Base-by-base conservation (phyloP, 2,113 vertebrate genomes). In the Antechinus stuartii region DNA sequence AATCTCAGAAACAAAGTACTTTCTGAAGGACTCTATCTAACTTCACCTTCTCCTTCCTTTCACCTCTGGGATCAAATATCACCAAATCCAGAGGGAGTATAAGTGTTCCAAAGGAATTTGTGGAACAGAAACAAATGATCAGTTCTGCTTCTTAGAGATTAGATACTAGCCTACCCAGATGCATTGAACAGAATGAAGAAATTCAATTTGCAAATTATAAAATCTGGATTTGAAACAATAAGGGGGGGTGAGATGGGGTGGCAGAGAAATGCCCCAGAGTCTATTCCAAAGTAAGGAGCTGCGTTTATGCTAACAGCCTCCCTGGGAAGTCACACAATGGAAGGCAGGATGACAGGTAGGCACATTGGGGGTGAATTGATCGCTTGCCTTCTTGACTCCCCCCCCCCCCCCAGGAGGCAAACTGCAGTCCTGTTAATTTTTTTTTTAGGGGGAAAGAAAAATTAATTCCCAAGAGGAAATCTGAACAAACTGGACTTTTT, bases 171-270 rank as follows among this genome's bases (percentile, higher is more conserved):
- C 46, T 16, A 92, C 35, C 93, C 49, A 84, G 92, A 90, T 92
- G 91, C 56, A 93, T 0, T 42, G 94, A 95, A 97, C 93, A 91
- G 94, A 92, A 94, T 35, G 93, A 56, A 22, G 91, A 93, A 94
- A 90, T 91, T 96, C n/a, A 84, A 91, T 96, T 97, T 97, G 92
- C 94, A 97, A 95, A 97, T 97, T 76, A 95, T 56, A 96, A 90
- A 84, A 92, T 92, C 95, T 96, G 92, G 47, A 90, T 0, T 0
- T 55, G 96, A 55, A 68, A 25, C n/a, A n/a, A 50, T 4, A 46
- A 30, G 76, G 90, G 52, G 90, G 84, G 47, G 1, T 0, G 0
- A 46, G n/a, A 23, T 6, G 23, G 42, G 24, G 9, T 49, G 46
- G 46, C 49, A 27, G 68, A 47, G 16, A 27, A 16, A 8, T 2